phyloP scores from a whole-genome alignment of 2,797 vertebrate species.

The Squalus acanthias region DNA sequence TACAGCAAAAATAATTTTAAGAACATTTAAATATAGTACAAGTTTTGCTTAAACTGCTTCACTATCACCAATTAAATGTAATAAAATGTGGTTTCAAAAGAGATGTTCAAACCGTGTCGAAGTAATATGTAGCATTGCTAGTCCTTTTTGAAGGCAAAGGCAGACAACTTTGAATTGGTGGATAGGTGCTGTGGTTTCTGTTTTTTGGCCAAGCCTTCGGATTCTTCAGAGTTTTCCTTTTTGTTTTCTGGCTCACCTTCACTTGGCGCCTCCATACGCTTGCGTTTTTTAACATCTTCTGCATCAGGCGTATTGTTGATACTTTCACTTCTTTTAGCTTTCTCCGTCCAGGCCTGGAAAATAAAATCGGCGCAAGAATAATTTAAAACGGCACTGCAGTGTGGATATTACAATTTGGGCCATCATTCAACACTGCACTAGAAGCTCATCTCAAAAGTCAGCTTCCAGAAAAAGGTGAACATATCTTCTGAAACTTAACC shows the following conservation, averaged over 20 bases:
- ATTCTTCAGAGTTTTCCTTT: conserved; percentile 47
- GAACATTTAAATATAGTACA: neutral
- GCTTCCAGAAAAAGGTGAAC: neutral
- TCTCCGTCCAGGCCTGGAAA: conserved; percentile 75
- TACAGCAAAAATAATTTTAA: neutral
- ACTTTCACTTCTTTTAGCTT: conserved; percentile 62
- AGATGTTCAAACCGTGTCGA: neutral
- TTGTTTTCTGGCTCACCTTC: conserved; percentile 44
- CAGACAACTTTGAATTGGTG: conserved; percentile 64
- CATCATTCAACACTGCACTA: neutral
- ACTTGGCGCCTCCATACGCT: conserved; percentile 50
- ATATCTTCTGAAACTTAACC: neutral
- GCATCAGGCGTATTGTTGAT: conserved; percentile 43
- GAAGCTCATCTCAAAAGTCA: neutral
- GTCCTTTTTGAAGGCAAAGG: conserved; percentile 79
- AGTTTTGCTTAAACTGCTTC: neutral
- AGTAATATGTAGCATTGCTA: conserved; percentile 42
- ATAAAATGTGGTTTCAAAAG: neutral
- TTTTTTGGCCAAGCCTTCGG: conserved; percentile 66
- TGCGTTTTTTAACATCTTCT: conserved; percentile 75
- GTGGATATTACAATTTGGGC: neutral
- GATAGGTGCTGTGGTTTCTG: conserved; percentile 61
- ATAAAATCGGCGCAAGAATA: conserved; percentile 8
- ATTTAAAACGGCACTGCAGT: neutral
- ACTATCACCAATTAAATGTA: neutral